Conservation (phyloP, 2,797 vertebrate species). For the Telmatherina bonti region DNA sequence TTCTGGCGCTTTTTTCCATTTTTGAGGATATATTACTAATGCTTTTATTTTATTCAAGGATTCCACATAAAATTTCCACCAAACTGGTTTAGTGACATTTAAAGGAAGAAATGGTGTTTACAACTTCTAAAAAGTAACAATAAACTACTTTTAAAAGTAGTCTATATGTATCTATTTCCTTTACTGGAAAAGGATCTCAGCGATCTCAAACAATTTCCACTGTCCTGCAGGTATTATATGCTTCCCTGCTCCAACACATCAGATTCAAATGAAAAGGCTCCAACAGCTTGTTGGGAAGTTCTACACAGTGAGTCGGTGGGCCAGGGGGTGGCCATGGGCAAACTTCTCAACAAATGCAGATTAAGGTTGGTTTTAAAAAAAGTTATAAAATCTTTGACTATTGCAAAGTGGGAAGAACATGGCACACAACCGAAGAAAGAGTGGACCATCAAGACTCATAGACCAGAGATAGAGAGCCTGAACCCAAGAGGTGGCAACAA, state of each 20-base stretch:
- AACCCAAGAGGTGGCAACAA: neutral
- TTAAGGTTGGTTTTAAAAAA: neutral
- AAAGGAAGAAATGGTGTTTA: neutral
- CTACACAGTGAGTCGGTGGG: neutral
- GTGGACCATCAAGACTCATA: neutral
- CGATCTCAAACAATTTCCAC: neutral
- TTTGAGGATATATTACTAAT: neutral
- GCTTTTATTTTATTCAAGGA: neutral
- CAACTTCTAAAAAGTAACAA: neutral
- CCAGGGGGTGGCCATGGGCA: neutral
- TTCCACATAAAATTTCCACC: neutral
- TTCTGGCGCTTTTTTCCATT: neutral
- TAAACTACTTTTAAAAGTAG: neutral
- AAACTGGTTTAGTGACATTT: neutral
- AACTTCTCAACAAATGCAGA: neutral
- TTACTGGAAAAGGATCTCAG: neutral
- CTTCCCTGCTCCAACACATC: neutral
- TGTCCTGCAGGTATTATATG: neutral
- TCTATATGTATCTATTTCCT: neutral
- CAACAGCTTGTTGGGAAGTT: neutral
- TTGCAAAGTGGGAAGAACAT: neutral
- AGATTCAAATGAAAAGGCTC: neutral
- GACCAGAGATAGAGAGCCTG: neutral
- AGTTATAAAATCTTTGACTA: neutral
- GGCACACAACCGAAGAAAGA: neutral